Base-by-base conservation (phyloP, 1,140 invertebrate species). In the Zaprionus inermis region DNA sequence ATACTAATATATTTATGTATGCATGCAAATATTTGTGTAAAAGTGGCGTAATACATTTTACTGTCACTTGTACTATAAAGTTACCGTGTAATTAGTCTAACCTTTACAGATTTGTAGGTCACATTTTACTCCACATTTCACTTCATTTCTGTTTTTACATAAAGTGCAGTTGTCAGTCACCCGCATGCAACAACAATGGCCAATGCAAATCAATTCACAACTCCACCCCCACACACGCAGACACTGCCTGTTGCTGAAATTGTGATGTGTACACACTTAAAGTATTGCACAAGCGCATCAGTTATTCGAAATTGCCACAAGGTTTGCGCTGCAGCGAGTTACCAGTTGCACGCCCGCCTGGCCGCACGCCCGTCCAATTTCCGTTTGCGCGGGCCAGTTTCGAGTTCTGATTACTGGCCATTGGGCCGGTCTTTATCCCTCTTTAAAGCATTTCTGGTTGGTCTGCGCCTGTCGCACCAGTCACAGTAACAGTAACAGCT, bases 371-470 rank as follows among this genome's bases (percentile, higher is more conserved):
- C 10, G 24, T 46, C 41, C 6, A 24, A 34, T 51, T 52, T 70
- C 56, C 32, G 54, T 68, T 56, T 30, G 41, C 36, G 41, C 24
- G 44, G 58, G 56, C 72, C 72, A 76, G 72, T 76, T 76, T 74
- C 46, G 54, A 12, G 34, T 71, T 67, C 63, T 63, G 38, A 46
- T 74, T 64, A 72, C 66, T 61, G 81, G 81, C 78, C 71, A 59
- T 72, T 72, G 67, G 70, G 72, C 82, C 79, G 78, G 83, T 75
- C 75, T 83, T 88, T 85, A 78, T 86, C 76, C 68, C 79, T 82
- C 77, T 88, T 88, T 88, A 88, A 88, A 88, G 83, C 83, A 88
- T 70, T 88, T 88, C 79, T 88, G 83, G 83, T 88, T 88, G 83
- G 83, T 89, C 83, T 83, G 85, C 61, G 75, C 66, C 70, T 73